Evolutionary conservation across 1,140 invertebrate species (phyloP), one percentile per base, ranked within the genome.

Genomic region (Brachystomella parvula): DNA sequence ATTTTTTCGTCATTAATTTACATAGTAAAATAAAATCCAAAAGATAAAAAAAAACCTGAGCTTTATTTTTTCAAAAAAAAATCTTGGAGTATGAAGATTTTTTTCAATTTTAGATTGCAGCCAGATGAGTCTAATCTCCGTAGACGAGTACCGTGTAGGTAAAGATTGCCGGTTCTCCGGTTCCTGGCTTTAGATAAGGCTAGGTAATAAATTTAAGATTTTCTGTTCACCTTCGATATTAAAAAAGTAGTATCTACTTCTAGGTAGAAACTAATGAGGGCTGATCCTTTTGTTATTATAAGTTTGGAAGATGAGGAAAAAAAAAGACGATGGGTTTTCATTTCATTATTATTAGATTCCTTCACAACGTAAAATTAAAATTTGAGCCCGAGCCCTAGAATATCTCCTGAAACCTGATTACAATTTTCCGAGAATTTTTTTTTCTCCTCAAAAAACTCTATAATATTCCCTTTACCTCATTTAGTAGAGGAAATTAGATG

Each of bases 211-310:
- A 53, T 53, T 53, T 26, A 6, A 53, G 15, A 17, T 53, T 53
- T 53, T 53, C 6, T 53, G 12, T 24, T 53, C 15, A 17, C 24
- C 49, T 53, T 26, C 24, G 15, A 12, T 6, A 6, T 53, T 26
- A 12, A 9, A 53, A 53, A n/a, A n/a, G n/a, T n/a, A n/a, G n/a
- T 53, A 53, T 53, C 49, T 24, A 12, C 12, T 53, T 53, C 49
- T 26, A 39, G 12, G 24, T 12, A 24, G 3, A 24, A 53, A 9
- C 21, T 53, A 53, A 53, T 53, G 49, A 53, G 49, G 49, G 49
- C 24, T 53, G 49, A 53, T 53, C 24, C 49, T 53, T 53, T 53
- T 53, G 49, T 53, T 53, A n/a, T n/a, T n/a, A n/a, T n/a, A n/a
- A n/a, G n/a, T n/a, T n/a, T n/a, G n/a, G n/a, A n/a, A n/a, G n/a